Evolutionary conservation across 2,888 invertebrate genomes (phyloP).

Genomic region (Chirona hameri): DNA sequence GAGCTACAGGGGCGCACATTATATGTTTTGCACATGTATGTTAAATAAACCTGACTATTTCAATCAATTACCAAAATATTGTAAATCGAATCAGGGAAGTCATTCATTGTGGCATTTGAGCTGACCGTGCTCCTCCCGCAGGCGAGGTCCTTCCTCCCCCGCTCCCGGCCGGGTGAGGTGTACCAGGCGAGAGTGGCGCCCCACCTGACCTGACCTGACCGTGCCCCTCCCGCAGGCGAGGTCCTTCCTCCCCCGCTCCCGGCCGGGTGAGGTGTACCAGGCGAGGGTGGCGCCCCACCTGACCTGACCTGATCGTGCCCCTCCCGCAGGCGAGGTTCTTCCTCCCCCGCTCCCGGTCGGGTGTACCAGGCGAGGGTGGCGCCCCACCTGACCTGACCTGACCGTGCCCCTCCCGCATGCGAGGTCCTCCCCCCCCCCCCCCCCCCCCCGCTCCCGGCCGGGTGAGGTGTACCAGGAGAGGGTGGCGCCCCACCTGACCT

Average conservation of each 20-base stretch:
- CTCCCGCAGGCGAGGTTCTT: slow-evolving; percentile 75
- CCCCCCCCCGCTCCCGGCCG: slow-evolving; percentile 76
- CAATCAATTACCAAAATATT: too few relatives aligned
- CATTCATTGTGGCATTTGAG: not conserved
- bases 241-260: slow-evolving; percentile 70
- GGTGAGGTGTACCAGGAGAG: slow-evolving; percentile 93
- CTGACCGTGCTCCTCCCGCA: slow-evolving; percentile 40
- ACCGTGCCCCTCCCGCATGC: slow-evolving; percentile 52
- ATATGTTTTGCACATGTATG: too few relatives aligned
- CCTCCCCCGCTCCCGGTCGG: slow-evolving; percentile 69
- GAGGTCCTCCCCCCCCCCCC: slow-evolving; percentile 68
- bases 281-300: slow-evolving; percentile 90
- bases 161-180: slow-evolving; percentile 91
- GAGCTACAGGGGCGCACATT: too few relatives aligned
- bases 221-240: slow-evolving; percentile 59
- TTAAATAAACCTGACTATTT: too few relatives aligned
- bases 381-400: too few relatives aligned
- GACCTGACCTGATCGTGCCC: slow-evolving; percentile 77
- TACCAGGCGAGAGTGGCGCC: slow-evolving; percentile 95
- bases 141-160: slow-evolving; percentile 72
- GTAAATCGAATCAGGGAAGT: too few relatives aligned
- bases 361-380: slow-evolving; percentile 94
- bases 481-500: too few relatives aligned
- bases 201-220: slow-evolving; percentile 77
- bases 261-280: slow-evolving; percentile 91